Percentiles rank a stretch among this genome's conserved stretches.
These are phyloP conservation scores for Aeoliscus strigatus DNA, from an alignment of 2,797 vertebrate species.

Conservation along the genomic window DNA sequence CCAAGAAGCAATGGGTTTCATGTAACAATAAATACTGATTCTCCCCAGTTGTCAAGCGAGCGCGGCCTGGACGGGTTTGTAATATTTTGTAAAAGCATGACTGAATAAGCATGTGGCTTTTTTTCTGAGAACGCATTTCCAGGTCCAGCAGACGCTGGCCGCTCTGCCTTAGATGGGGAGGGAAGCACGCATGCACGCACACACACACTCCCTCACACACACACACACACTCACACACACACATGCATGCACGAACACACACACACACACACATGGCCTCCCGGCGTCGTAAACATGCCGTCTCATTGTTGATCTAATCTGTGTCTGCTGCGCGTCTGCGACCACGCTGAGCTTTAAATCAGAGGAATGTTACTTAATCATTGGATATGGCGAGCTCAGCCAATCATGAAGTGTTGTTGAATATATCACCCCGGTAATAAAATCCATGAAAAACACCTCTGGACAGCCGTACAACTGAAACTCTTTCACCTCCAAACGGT, in stretches of 20 bases:
- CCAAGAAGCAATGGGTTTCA: conserved; percentile 73
- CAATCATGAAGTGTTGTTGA: conserved; percentile 36
- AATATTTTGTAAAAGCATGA: conserved; percentile 72
- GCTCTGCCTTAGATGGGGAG: conserved; percentile 14
- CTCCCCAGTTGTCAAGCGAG: conserved; percentile 71
- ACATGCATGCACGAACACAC: no score
- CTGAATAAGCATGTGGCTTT: conserved; percentile 66
- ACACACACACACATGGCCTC: conserved; percentile 24
- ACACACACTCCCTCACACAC: no score
- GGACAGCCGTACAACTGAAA: conserved; percentile 50
- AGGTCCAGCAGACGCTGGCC: conserved; percentile 13
- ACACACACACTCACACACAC: no score
- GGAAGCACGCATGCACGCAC: no score
- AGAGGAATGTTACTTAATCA: conserved; percentile 29
- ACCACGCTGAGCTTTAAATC: conserved; percentile 32
- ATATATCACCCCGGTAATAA: conserved; percentile 47
- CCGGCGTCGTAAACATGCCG: conserved; percentile 44
- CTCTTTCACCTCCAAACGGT: conserved; percentile 37
- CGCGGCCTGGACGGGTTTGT: conserved; percentile 67
- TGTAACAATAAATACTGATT: conserved; percentile 80
- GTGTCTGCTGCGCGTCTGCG: conserved; percentile 23
- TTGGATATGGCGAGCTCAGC: conserved; percentile 28
- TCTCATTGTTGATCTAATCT: conserved; percentile 46
- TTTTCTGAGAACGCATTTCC: conserved; percentile 45
- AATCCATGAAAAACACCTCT: conserved; percentile 47